phyloP scores from a whole-genome alignment of 1,140 invertebrate genomes.

The Drosophila pseudoobscura region DNA sequence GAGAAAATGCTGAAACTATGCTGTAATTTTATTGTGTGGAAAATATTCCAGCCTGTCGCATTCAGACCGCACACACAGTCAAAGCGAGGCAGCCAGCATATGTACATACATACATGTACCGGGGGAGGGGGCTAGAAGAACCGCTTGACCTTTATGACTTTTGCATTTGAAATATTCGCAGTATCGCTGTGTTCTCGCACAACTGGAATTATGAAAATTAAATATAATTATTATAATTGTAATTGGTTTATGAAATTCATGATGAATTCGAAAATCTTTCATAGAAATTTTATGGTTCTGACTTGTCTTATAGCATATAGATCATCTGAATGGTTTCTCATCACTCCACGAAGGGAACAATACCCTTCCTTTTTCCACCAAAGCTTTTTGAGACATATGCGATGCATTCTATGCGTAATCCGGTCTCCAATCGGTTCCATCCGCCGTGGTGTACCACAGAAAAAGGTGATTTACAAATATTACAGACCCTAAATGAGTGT shows the following conservation, averaged over 20 bases:
- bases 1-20: constrained; percentile 29
- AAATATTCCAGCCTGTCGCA: constrained; percentile 47
- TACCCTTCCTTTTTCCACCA: not conserved
- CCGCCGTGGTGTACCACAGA: too few species aligned
- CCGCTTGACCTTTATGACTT: constrained; percentile 35
- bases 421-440: too few species aligned
- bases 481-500: too few species aligned
- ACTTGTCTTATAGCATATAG: too few species aligned
- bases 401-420: too few species aligned
- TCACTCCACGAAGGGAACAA: not conserved
- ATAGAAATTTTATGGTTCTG: too few species aligned
- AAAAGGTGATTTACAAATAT: too few species aligned
- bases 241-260: not conserved
- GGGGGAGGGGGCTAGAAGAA: too few species aligned
- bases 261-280: too few species aligned
- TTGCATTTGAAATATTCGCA: constrained; percentile 10
- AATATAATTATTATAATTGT: constrained; percentile 29
- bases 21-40: constrained; percentile 66
- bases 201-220: constrained; percentile 20
- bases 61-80: constrained; percentile 19
- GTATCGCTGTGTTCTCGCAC: not conserved
- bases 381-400: too few species aligned
- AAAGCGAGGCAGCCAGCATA: too few species aligned
- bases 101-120: not conserved
- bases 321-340: too few species aligned